phyloP scores from a whole-genome alignment of 2,797 vertebrate species.

The Ficedula albicollis region DNA sequence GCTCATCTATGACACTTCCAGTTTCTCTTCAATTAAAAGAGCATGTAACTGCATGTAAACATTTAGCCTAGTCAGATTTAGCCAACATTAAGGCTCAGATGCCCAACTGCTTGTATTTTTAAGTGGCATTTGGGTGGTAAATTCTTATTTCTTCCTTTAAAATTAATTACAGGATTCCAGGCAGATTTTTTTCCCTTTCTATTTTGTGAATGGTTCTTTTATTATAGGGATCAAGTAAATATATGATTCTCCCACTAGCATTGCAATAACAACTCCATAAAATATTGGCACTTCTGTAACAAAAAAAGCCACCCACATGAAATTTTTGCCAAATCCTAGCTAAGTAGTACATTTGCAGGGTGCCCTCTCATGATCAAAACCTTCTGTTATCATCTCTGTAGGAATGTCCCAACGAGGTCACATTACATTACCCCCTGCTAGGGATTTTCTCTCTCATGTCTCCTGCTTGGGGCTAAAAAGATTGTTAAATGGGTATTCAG shows the following conservation, averaged over 20 bases:
- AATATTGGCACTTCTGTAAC: not conserved
- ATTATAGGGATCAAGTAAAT: not conserved
- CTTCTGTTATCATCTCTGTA: conserved; percentile 9
- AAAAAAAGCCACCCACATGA: not conserved
- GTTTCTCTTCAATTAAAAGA: conserved; percentile 31
- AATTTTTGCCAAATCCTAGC: not conserved
- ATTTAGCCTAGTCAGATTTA: not conserved
- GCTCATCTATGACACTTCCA: not conserved
- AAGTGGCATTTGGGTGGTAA: not conserved
- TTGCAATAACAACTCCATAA: not conserved
- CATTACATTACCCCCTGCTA: conserved; percentile 13
- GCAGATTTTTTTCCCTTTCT: not conserved
- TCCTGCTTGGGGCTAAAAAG: conserved; percentile 39
- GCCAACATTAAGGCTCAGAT: not conserved
- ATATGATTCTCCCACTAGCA: not conserved
- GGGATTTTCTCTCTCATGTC: conserved; percentile 20
- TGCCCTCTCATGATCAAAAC: conserved; percentile 37
- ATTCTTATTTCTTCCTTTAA: not conserved
- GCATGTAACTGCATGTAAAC: not conserved
- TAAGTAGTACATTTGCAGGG: not conserved
- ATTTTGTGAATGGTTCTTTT: not conserved
- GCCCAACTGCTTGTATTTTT: not conserved
- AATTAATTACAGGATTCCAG: not conserved
- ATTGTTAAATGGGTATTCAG: conserved; percentile 22
- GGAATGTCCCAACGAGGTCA: conserved; percentile 3